These are phyloP conservation scores for Patella caerulea DNA, from an alignment of 2,888 invertebrate genomes.

Conservation along the genomic window DNA sequence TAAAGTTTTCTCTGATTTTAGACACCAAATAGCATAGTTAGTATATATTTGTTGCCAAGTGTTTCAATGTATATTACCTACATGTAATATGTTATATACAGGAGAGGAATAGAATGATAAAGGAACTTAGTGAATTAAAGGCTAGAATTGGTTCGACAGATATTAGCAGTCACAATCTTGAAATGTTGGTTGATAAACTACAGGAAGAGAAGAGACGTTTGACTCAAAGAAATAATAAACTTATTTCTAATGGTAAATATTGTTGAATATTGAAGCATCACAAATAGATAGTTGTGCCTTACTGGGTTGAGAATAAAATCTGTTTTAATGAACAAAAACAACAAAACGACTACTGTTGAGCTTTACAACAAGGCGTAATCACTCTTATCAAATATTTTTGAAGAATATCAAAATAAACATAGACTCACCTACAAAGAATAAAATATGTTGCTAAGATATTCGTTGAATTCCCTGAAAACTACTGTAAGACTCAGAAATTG, in stretches of 20 bases:
- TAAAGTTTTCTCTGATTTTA: too few relatives aligned
- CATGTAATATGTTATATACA: conserved; percentile 19
- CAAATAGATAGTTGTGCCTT: not conserved
- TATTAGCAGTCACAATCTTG: conserved; percentile 56
- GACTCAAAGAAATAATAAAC: conserved; percentile 65
- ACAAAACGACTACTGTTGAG: too few relatives aligned
- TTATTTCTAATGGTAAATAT: conserved; percentile 66
- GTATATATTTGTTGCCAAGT: too few relatives aligned
- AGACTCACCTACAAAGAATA: not conserved
- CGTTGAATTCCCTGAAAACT: too few relatives aligned
- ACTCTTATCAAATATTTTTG: too few relatives aligned
- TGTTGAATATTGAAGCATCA: too few relatives aligned
- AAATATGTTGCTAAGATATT: not conserved
- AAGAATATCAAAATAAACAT: too few relatives aligned
- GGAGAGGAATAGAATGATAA: conserved; percentile 54
- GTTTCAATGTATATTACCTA: too few relatives aligned
- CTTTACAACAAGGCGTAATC: too few relatives aligned
- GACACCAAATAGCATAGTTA: too few relatives aligned
- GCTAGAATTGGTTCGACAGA: conserved; percentile 52
- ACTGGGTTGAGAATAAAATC: not conserved
- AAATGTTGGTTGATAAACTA: conserved; percentile 65
- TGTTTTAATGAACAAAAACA: too few relatives aligned
- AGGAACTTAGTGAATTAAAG: conserved; percentile 54
- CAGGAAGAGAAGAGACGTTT: conserved; percentile 69
- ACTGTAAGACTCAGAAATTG: too few relatives aligned